These are phyloP conservation scores for Himalopsyche anomala DNA, from an alignment of 2,888 invertebrate species.

Conservation along the genomic window DNA sequence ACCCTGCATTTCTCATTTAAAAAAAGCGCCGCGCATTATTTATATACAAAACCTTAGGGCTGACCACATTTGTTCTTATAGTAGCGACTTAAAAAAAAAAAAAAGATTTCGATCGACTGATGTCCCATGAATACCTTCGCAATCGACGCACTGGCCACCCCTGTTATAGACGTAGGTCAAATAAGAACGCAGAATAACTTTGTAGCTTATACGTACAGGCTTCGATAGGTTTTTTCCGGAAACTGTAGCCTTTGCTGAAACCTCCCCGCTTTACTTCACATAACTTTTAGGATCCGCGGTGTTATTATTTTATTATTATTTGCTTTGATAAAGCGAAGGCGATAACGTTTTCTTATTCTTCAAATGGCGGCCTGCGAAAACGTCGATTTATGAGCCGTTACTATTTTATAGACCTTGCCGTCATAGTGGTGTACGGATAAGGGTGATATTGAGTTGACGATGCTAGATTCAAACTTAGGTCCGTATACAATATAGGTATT, in stretches of 20 bases:
- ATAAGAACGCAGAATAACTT: too few relatives aligned
- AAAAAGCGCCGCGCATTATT: too few relatives aligned
- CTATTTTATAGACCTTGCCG: neutral
- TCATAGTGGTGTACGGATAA: neutral
- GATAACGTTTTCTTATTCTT: conserved; percentile 23
- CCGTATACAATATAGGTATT: too few relatives aligned
- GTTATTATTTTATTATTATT: conserved; percentile 42
- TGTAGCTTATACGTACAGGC: too few relatives aligned
- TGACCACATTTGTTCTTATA: too few relatives aligned
- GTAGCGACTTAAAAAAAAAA: too few relatives aligned
- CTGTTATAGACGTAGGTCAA: too few relatives aligned
- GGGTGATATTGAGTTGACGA: neutral
- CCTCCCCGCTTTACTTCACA: conserved; percentile 5
- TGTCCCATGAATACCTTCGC: too few relatives aligned
- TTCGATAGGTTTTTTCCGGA: neutral
- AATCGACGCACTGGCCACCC: too few relatives aligned
- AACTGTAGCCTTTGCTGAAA: neutral
- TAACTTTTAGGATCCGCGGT: conserved; percentile 18
- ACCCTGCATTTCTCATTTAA: too few relatives aligned
- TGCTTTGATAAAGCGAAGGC: conserved; percentile 22
- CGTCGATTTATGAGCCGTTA: conserved; percentile 35
- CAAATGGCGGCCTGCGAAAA: neutral
- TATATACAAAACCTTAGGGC: too few relatives aligned
- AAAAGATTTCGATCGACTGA: too few relatives aligned
- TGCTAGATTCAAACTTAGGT: neutral